Base-by-base conservation (phyloP, 2,113 vertebrate species). In the Empidonax traillii region DNA sequence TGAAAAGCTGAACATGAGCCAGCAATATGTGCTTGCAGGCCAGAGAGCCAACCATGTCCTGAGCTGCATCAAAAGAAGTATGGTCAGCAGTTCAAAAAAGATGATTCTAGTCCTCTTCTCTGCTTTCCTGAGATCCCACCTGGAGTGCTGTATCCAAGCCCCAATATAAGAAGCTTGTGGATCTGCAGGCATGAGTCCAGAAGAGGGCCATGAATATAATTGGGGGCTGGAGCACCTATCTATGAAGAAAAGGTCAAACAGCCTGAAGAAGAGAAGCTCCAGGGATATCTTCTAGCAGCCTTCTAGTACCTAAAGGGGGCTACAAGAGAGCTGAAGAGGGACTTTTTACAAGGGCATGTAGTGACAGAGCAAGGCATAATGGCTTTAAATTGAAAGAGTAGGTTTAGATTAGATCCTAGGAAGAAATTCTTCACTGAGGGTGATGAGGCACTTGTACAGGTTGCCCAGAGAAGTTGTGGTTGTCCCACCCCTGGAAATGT, bases 401-500 rank as follows among this genome's bases (percentile, higher is more conserved):
- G 5, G 53, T 53, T 79, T 73, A 22, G 8, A 23, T 59, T 73
- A 39, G 14, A 12, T 47, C 8, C 23, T 41, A 67, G 25, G 30
- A 61, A 80, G 15, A 20, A 35, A 43, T 41, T 61, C n/a, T 61
- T 73, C 39, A 20, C 12, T 41, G 67, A 31, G n/a, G 2, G 9
- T 41, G 25, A 7, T 61, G 33, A 73, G 25, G 12, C 17, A 9
- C 6, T 61, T 61, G 15, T 4, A 28, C 22, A 55, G 31, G 14
- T 3, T 55, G 18, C 1, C 2, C 25, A 62, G 75, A 49, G 19
- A 43, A 61, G 22, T 0, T 67, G 22, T 44, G 35, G 6, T 30
- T 49, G 41, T 9, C 6, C 12, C 8, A 21, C 35, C 19, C n/a
- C 1, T 0, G 62, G 23, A 7, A 61, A 8, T 24, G 12, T 9